A percentile compares a stretch with the other conserved stretches of the same genome.
Conservation (phyloP, 2,888 invertebrate genomes). For the Meteorus cinctellus region DNA sequence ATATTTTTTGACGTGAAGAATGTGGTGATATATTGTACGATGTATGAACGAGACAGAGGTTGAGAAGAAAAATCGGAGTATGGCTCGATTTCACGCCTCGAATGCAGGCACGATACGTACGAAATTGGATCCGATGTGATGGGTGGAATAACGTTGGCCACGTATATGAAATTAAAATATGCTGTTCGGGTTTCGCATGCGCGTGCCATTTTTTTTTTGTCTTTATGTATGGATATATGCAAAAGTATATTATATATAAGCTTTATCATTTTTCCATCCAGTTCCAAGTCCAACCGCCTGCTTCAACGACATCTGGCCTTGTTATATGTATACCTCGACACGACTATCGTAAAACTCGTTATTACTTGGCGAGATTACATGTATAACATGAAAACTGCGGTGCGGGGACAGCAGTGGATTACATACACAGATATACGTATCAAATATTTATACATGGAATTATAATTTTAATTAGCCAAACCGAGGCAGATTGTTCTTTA, state of each 20-base stretch:
- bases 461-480: slow-evolving; percentile 7
- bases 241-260: slow-evolving; percentile 21
- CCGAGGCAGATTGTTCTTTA: neutral
- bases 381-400: slow-evolving; percentile 7
- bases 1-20: neutral
- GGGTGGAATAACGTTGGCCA: neutral
- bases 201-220: neutral
- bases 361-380: slow-evolving; percentile 31
- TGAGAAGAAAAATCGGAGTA: slow-evolving; percentile 26
- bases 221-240: neutral
- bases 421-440: slow-evolving; percentile 1
- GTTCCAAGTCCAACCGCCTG: slow-evolving; percentile 47
- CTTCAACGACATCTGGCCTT: slow-evolving; percentile 62
- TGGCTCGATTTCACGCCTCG: slow-evolving; percentile 37
- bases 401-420: neutral
- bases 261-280: slow-evolving; percentile 61
- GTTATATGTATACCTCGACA: slow-evolving; percentile 57
- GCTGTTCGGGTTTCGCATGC: neutral
- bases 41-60: neutral
- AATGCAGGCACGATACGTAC: slow-evolving; percentile 29
- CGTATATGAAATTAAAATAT: slow-evolving; percentile 41
- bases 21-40: neutral
- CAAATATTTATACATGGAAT: neutral
- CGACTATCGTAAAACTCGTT: slow-evolving; percentile 34
- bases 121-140: slow-evolving; percentile 41